Evolutionary conservation across 2,113 vertebrate species (phyloP).

Genomic region (Zosterops japonicus): DNA sequence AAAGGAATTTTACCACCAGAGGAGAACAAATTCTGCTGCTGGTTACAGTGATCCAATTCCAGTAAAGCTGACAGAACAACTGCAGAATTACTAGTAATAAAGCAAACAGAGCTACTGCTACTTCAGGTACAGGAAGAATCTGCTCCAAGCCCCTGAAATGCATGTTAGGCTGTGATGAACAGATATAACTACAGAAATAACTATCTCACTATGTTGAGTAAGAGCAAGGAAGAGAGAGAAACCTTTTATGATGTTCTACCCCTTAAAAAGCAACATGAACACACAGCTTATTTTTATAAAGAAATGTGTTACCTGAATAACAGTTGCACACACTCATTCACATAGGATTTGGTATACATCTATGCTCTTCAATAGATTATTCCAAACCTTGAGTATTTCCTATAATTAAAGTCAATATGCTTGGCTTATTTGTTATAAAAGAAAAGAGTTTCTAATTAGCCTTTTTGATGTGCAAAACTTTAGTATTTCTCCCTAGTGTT

Average conservation of each 20-base stretch:
- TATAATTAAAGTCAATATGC: conserved; percentile 34
- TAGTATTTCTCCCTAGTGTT: background rate
- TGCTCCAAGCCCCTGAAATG: background rate
- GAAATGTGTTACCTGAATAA: conserved; percentile 17
- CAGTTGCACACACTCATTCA: background rate
- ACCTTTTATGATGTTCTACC: background rate
- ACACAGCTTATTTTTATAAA: conserved; percentile 2
- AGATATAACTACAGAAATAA: background rate
- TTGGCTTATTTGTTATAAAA: conserved; percentile 29
- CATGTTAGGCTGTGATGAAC: background rate
- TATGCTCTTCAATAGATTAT: conserved; percentile 21
- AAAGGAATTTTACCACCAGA: conserved; percentile 14
- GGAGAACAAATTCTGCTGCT: background rate
- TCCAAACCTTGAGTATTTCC: conserved; percentile 30
- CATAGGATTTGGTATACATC: conserved; percentile 26
- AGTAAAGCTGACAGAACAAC: background rate
- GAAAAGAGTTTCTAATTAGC: conserved; percentile 24
- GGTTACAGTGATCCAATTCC: background rate
- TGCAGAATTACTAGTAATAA: background rate
- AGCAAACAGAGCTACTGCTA: background rate
- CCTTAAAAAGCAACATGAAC: background rate
- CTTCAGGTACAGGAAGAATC: background rate
- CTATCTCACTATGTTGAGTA: background rate
- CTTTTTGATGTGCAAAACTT: conserved; percentile 21
- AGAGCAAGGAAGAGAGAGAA: background rate